A percentile compares a stretch with the other conserved stretches of the same genome.
phyloP scores from a whole-genome alignment of 2,888 invertebrate species.

The Aphidius colemani region DNA sequence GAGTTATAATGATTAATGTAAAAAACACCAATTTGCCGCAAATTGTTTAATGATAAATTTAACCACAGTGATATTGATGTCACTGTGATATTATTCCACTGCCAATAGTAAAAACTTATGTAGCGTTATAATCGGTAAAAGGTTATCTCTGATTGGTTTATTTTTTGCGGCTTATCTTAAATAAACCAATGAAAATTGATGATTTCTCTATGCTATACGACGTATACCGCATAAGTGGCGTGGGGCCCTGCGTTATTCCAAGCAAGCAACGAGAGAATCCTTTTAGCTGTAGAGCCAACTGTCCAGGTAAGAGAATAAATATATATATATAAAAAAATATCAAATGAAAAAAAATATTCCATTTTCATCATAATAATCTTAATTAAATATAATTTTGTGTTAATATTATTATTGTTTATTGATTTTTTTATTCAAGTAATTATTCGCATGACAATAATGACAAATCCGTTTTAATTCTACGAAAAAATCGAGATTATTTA shows the following conservation, averaged over 20 bases:
- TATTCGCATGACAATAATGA: too few species aligned
- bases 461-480: too few species aligned
- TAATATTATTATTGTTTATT: too few species aligned
- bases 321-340: slow-evolving; percentile 12
- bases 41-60: neutral
- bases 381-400: too few species aligned
- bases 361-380: too few species aligned
- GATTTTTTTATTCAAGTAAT: too few species aligned
- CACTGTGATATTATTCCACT: too few species aligned
- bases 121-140: slow-evolving; percentile 60
- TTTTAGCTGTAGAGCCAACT: slow-evolving; percentile 65
- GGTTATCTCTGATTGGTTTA: slow-evolving; percentile 62
- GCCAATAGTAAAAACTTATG: slow-evolving; percentile 52
- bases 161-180: slow-evolving; percentile 67
- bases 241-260: slow-evolving; percentile 68
- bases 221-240: slow-evolving; percentile 67
- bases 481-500: too few species aligned
- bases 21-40: neutral
- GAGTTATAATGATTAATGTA: too few species aligned
- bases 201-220: slow-evolving; percentile 62
- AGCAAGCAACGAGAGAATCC: slow-evolving; percentile 63
- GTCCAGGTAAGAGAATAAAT: slow-evolving; percentile 65
- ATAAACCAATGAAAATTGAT: slow-evolving; percentile 62
- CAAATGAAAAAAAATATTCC: neutral
- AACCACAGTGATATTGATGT: too few species aligned